Evolutionary conservation across 2,113 vertebrate species (phyloP).

Genomic region (Aramus guarauna): DNA sequence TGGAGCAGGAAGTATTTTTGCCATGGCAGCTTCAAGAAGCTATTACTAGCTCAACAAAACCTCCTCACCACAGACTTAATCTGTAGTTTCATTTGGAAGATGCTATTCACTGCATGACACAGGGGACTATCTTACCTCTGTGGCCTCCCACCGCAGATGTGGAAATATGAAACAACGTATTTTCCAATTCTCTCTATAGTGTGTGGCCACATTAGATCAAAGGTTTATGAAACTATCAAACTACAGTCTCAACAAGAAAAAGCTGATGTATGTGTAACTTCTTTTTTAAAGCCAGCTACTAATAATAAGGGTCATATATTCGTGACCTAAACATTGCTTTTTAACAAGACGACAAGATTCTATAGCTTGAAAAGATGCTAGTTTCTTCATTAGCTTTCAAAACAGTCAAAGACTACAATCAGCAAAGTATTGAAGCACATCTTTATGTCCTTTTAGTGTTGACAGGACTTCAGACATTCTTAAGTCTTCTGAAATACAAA

Average conservation of each 20-base stretch:
- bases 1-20: background rate
- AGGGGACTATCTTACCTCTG: background rate
- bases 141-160: background rate
- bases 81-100: background rate
- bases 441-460: background rate
- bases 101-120: background rate
- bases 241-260: background rate
- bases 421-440: background rate
- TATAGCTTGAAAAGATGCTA: background rate
- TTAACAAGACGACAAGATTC: background rate
- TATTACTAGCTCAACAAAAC: background rate
- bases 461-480: background rate
- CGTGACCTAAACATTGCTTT: background rate
- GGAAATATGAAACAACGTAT: background rate
- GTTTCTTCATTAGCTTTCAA: background rate
- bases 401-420: background rate
- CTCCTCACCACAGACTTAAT: background rate
- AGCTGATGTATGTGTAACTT: background rate
- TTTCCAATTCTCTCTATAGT: background rate
- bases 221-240: background rate
- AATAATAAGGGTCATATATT: background rate
- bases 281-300: background rate
- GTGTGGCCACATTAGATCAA: background rate
- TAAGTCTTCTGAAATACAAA: background rate
- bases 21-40: background rate